phyloP scores from a whole-genome alignment of 2,797 vertebrate species.

The Apogon hyalosoma region DNA sequence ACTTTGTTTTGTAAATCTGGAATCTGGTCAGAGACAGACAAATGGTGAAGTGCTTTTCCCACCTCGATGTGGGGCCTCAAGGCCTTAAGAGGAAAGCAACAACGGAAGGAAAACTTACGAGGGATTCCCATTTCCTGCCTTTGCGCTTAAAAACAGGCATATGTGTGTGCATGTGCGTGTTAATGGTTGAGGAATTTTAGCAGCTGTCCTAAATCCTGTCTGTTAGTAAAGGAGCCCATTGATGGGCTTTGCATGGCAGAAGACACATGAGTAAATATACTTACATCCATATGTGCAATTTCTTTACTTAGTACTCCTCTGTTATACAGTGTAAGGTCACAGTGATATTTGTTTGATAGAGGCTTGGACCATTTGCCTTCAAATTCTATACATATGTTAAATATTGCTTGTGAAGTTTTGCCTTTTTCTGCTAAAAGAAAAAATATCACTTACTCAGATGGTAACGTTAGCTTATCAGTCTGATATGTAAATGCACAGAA shows the following conservation, averaged over 20 bases:
- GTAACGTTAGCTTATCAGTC: conserved; percentile 38
- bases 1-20: conserved; percentile 2
- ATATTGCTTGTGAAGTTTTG: conserved; percentile 19
- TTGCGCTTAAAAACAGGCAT: conserved; percentile 70
- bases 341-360: conserved; percentile 6
- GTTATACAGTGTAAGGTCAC: background rate
- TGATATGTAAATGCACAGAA: too few relatives aligned
- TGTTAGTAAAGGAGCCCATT: conserved; percentile 72
- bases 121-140: conserved; percentile 83
- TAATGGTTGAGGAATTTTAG: conserved; percentile 80
- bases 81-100: conserved; percentile 76
- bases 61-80: conserved; percentile 66
- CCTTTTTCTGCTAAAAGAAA: conserved; percentile 7
- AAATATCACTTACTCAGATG: conserved; percentile 18
- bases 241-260: conserved; percentile 58
- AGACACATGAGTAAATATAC: conserved; percentile 17
- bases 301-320: background rate
- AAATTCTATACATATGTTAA: background rate
- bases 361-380: conserved; percentile 1
- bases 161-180: conserved; percentile 52
- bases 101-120: conserved; percentile 82
- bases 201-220: conserved; percentile 82
- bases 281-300: conserved; percentile 27
- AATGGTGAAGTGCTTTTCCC: conserved; percentile 77
- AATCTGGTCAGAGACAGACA: conserved; percentile 53